Conservation (phyloP, 2,113 vertebrate species). For the Junco hyemalis region DNA sequence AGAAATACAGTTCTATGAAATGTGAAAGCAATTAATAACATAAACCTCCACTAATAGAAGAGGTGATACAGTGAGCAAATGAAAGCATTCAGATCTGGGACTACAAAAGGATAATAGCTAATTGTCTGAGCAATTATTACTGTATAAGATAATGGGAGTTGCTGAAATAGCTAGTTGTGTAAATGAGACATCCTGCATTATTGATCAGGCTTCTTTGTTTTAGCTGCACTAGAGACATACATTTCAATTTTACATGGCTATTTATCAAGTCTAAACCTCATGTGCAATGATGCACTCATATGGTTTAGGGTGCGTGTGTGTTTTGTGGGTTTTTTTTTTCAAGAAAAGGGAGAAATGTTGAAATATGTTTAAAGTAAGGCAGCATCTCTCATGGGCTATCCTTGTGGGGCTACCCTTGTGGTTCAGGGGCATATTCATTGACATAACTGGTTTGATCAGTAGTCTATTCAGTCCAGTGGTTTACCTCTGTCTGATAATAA, state of each 20-base stretch:
- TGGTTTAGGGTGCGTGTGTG: not conserved
- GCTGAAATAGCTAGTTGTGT: conserved; percentile 37
- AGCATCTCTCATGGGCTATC: not conserved
- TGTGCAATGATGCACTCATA: not conserved
- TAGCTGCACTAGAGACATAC: conserved; percentile 3
- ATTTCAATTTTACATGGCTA: not conserved
- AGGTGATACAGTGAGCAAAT: not conserved
- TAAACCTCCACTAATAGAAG: not conserved
- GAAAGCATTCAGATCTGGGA: conserved; percentile 16
- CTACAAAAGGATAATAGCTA: conserved; percentile 18
- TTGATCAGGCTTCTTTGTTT: conserved; percentile 57
- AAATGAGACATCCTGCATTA: conserved; percentile 65
- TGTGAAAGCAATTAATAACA: not conserved
- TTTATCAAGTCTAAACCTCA: conserved; percentile 3
- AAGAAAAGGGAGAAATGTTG: not conserved
- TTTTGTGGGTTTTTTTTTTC: not conserved
- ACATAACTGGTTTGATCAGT: not conserved
- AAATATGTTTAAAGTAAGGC: not conserved
- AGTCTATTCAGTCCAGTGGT: not conserved
- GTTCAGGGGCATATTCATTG: not conserved
- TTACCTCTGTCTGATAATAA: not conserved
- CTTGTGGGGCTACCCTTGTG: not conserved
- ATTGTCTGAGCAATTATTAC: conserved; percentile 46
- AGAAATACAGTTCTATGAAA: not conserved
- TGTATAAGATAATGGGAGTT: conserved; percentile 21